Evolutionary conservation across 2,888 invertebrate genomes (phyloP).

Genomic region (Acanthoscelides obtectus): DNA sequence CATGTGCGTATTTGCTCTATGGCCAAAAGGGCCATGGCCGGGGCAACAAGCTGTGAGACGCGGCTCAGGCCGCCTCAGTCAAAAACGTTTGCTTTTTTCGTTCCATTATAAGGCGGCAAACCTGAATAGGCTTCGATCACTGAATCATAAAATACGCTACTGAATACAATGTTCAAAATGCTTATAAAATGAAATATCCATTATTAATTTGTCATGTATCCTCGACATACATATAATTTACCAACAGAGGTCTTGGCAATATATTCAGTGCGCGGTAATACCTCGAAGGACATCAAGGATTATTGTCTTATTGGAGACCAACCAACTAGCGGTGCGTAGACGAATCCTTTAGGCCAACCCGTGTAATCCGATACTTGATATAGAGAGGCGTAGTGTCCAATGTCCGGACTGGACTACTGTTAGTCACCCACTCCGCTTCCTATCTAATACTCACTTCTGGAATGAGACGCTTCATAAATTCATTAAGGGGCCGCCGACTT

Average conservation of each 20-base stretch:
- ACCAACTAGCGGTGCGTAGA: conserved; percentile 35
- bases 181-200: too few relatives aligned
- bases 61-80: too few relatives aligned
- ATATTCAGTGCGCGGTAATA: conserved; percentile 19
- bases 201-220: too few relatives aligned
- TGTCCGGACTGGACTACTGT: background rate
- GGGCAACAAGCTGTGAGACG: too few relatives aligned
- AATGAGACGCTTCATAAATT: background rate
- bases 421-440: background rate
- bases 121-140: too few relatives aligned
- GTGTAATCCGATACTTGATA: conserved; percentile 42
- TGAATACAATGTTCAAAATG: too few relatives aligned
- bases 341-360: conserved; percentile 37
- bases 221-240: too few relatives aligned
- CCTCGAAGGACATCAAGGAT: conserved; percentile 40
- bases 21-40: too few relatives aligned
- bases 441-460: background rate
- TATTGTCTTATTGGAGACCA: conserved; percentile 45
- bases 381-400: conserved; percentile 13
- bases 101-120: too few relatives aligned
- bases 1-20: too few relatives aligned
- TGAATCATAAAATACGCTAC: too few relatives aligned
- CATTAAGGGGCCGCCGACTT: background rate
- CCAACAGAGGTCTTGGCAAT: conserved; percentile 4
- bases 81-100: too few relatives aligned